Evolutionary conservation across 2,888 invertebrate genomes (phyloP).

Genomic region (Papilio demoleus): DNA sequence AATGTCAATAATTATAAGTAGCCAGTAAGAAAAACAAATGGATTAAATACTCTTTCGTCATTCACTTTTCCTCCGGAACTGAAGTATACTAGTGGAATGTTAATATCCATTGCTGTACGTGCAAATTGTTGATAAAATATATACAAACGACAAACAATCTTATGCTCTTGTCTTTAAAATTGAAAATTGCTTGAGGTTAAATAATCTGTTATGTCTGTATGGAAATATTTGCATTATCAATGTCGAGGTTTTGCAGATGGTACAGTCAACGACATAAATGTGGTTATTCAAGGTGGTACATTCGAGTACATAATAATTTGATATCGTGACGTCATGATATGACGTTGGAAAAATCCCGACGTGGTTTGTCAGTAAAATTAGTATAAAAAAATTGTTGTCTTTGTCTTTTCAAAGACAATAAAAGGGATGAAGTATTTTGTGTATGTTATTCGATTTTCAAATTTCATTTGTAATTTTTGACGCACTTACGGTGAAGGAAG

Average conservation of each 20-base stretch:
- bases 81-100: slow-evolving; percentile 28
- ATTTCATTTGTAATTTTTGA: too few relatives aligned
- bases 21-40: slow-evolving; percentile 17
- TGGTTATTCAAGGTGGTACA: slow-evolving; percentile 10
- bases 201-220: background rate
- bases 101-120: slow-evolving; percentile 19
- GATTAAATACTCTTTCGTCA: slow-evolving; percentile 22
- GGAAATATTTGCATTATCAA: slow-evolving; percentile 21
- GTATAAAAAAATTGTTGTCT: background rate
- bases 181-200: background rate
- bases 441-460: too few relatives aligned
- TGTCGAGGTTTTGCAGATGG: slow-evolving; percentile 27
- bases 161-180: background rate
- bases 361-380: background rate
- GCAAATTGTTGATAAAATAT: background rate
- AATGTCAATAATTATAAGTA: background rate
- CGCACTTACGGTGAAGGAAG: too few relatives aligned
- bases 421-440: too few relatives aligned
- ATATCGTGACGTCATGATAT: slow-evolving; percentile 7
- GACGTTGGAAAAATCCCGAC: background rate
- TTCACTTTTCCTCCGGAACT: slow-evolving; percentile 33
- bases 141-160: background rate
- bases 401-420: background rate
- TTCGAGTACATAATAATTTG: slow-evolving; percentile 5
- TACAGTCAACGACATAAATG: slow-evolving; percentile 24